Conservation (phyloP, 2,113 vertebrate genomes). For the Austrofundulus limnaeus region DNA sequence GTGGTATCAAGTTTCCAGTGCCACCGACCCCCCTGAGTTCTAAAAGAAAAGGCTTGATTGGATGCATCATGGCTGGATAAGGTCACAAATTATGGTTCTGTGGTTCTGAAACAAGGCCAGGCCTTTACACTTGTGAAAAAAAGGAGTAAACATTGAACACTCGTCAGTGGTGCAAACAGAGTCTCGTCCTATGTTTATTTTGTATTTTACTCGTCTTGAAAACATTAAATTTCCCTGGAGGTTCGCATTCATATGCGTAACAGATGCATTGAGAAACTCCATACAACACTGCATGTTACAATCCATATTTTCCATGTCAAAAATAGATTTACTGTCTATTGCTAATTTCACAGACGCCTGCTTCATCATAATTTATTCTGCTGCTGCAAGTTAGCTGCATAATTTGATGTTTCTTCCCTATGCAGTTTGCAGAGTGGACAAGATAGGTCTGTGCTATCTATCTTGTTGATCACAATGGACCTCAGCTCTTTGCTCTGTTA, state of each 20-base stretch:
- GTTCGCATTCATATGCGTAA: neutral
- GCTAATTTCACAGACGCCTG: neutral
- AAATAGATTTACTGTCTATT: conserved; percentile 19
- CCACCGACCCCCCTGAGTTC: conserved; percentile 6
- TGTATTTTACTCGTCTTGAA: neutral
- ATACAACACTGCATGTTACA: neutral
- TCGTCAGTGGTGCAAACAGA: conserved; percentile 8
- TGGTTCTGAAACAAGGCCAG: conserved; percentile 38
- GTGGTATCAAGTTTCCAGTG: conserved; percentile 19
- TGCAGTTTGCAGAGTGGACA: conserved; percentile 1
- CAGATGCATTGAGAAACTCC: neutral
- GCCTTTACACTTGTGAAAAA: conserved; percentile 33
- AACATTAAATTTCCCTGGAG: neutral
- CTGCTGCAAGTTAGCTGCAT: neutral
- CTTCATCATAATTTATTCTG: conserved; percentile 20
- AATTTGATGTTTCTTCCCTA: conserved; percentile 10
- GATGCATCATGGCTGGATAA: conserved; percentile 21
- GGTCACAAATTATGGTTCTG: conserved; percentile 27
- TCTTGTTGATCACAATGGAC: conserved; percentile 38
- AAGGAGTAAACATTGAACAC: conserved; percentile 25
- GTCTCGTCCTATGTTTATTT: neutral
- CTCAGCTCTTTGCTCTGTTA: conserved; percentile 6
- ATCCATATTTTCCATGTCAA: conserved; percentile 5
- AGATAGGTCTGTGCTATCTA: conserved; percentile 2
- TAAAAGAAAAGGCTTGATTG: conserved; percentile 6